phyloP scores from a whole-genome alignment of 2,888 invertebrate genomes.

The Cenopis cana region DNA sequence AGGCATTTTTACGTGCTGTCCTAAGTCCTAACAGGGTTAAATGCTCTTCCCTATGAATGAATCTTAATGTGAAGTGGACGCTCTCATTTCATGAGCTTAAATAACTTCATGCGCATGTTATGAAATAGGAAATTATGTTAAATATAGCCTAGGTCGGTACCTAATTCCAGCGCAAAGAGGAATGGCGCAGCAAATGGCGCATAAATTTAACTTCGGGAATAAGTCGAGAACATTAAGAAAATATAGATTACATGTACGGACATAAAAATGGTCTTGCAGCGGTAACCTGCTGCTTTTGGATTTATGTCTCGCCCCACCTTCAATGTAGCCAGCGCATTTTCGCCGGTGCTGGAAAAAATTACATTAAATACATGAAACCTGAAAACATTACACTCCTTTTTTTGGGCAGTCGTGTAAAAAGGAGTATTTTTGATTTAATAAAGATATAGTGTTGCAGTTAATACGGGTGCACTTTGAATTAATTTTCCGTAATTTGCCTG shows the following conservation, averaged over 20 bases:
- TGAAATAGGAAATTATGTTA: constrained; percentile 59
- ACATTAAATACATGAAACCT: too few species aligned
- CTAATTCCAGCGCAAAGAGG: constrained; percentile 66
- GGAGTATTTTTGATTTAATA: too few species aligned
- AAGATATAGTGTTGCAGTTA: too few species aligned
- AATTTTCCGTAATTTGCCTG: too few species aligned
- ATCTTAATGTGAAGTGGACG: not conserved
- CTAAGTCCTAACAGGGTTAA: not conserved
- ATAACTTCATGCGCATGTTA: constrained; percentile 9
- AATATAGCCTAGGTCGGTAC: constrained; percentile 63
- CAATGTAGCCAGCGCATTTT: constrained; percentile 9
- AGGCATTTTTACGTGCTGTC: not conserved
- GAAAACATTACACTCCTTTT: too few species aligned
- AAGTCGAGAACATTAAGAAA: constrained; percentile 72
- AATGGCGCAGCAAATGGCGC: constrained; percentile 72
- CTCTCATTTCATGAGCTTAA: constrained; percentile 1
- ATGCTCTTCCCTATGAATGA: not conserved
- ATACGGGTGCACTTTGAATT: too few species aligned
- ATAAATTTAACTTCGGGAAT: constrained; percentile 76
- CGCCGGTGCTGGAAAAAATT: not conserved
- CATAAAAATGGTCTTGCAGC: constrained; percentile 61
- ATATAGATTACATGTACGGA: constrained; percentile 71
- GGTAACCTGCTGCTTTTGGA: constrained; percentile 46
- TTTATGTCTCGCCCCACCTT: constrained; percentile 41
- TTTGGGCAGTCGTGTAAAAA: too few species aligned